Percentiles rank a stretch among this genome's conserved stretches.
Conservation (phyloP, 2,113 vertebrate species). For the Onychostruthus taczanowskii region DNA sequence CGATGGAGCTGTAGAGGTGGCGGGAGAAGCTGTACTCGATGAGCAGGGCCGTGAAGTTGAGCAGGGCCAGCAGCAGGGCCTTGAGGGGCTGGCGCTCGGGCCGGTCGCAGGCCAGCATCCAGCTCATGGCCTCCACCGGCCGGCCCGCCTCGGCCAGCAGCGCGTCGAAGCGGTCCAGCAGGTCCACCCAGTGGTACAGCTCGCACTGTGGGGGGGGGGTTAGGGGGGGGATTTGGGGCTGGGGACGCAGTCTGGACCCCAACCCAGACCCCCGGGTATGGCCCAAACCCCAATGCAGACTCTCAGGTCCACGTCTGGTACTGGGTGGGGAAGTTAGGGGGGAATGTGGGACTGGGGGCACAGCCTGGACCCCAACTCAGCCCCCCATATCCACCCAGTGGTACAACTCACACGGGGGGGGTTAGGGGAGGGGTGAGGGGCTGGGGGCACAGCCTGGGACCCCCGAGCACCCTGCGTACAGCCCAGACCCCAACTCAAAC, state of each 20-base stretch:
- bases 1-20: slow-evolving; percentile 97
- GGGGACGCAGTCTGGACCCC: neutral
- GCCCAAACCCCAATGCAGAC: neutral
- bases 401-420: neutral
- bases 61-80: slow-evolving; percentile 89
- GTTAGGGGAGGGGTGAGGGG: too few species aligned
- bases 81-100: slow-evolving; percentile 90
- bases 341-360: too few species aligned
- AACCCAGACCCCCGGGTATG: too few species aligned
- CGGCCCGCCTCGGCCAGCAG: slow-evolving; percentile 86
- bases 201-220: slow-evolving; percentile 77
- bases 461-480: too few species aligned
- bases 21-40: slow-evolving; percentile 98
- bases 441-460: too few species aligned
- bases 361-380: too few species aligned
- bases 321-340: neutral
- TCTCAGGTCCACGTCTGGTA: neutral
- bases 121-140: slow-evolving; percentile 93
- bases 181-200: slow-evolving; percentile 97
- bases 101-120: slow-evolving; percentile 93
- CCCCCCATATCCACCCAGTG: neutral
- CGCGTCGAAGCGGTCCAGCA: slow-evolving; percentile 87
- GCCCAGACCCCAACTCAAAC: too few species aligned
- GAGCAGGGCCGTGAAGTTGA: slow-evolving; percentile 95
- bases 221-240: neutral